A percentile compares a stretch with the other conserved stretches of the same genome.
Evolutionary conservation across 2,797 vertebrate species (phyloP).

Genomic region (Phoeniculus purpureus): DNA sequence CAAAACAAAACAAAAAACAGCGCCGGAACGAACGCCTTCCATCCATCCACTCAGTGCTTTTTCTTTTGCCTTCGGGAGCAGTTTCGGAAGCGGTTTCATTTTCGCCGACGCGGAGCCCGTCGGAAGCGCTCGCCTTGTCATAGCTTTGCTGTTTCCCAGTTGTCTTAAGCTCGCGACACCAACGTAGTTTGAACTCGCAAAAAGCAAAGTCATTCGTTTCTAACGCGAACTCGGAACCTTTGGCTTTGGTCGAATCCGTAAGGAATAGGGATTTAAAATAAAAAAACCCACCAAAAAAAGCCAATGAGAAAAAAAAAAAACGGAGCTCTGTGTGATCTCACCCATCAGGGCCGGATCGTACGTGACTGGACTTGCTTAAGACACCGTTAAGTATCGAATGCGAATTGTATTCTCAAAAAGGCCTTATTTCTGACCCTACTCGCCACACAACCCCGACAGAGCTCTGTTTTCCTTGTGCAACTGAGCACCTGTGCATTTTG

Average conservation of each 20-base stretch:
- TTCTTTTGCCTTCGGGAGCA: constrained; percentile 57
- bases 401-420: constrained; percentile 62
- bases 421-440: constrained; percentile 65
- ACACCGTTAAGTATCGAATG: constrained; percentile 47
- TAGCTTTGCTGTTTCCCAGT: constrained; percentile 74
- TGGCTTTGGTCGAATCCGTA: constrained; percentile 45
- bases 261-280: neutral
- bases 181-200: constrained; percentile 68
- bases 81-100: constrained; percentile 60
- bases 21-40: constrained; percentile 64
- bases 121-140: constrained; percentile 69
- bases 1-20: constrained; percentile 24
- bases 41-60: constrained; percentile 67
- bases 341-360: constrained; percentile 60
- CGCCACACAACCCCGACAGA: constrained; percentile 11
- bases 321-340: constrained; percentile 64
- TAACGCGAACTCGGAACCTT: constrained; percentile 40
- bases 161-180: constrained; percentile 75
- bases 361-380: constrained; percentile 54
- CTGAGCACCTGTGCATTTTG: constrained; percentile 74
- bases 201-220: constrained; percentile 43
- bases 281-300: neutral
- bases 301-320: neutral
- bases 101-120: constrained; percentile 65
- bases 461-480: constrained; percentile 70